Base-by-base conservation (phyloP, 64 coral and sea anemone genomes). In the Porites lutea region DNA sequence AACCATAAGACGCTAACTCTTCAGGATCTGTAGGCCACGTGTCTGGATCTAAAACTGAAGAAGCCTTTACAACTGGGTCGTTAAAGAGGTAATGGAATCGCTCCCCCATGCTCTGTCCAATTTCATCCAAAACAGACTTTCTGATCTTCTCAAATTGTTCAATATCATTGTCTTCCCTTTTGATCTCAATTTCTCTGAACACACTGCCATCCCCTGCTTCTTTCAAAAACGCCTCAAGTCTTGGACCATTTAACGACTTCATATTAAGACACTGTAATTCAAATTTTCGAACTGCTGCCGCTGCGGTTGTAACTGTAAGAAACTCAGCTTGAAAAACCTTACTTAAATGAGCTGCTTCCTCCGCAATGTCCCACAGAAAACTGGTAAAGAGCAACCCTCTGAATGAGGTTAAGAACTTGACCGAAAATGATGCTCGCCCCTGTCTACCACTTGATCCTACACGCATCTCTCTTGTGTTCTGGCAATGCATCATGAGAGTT, bases 1-100 rank as follows among this genome's bases (percentile, higher is more conserved):
- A 8, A 10, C 53, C 77, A 79, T 59, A 79, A 59, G 53, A n/a
- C 10, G 77, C 52, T 60, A 79, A 79, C 53, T 79, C 21, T 59
- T 43, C 55, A 10, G 6, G 53, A 79, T 59, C 77, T 62, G 14
- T 13, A 55, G 76, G 76, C 76, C 76, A 79, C 16, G 21, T 58
- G 18, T 23, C 86, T 72, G 86, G 86, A 59, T 88, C 53, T 76
- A 88, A 88, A 59, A 88, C 86, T 76, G 86, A 75, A 37, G 86
- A 75, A 57, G 77, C 77, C 13, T 79, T 79, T 13, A 59, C 4
- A 8, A 79, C 23, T 55, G 77, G 77, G 44, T 79, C 21, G n/a
- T 79, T 79, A 37, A 65, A 76, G 14, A 89, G 43, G 37, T 65
- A 89, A 20, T 78, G 72, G 57, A 89, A 79, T 77, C 57, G 8